Evolutionary conservation across 2,797 vertebrate genomes (phyloP).

Genomic region (Sebastiscus tertius): DNA sequence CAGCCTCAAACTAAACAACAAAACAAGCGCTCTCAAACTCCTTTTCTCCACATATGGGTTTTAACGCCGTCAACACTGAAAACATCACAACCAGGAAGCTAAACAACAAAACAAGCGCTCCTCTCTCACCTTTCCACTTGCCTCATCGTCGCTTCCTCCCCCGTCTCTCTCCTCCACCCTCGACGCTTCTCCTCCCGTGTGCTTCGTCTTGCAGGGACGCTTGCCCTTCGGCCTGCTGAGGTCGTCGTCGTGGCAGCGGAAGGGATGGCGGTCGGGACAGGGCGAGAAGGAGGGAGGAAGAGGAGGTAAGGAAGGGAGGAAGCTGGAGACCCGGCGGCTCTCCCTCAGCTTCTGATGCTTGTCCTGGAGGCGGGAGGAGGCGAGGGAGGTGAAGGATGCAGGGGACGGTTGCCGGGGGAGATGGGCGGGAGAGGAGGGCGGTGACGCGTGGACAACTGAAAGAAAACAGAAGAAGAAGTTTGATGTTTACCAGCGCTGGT

Average conservation of each 20-base stretch:
- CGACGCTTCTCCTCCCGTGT: constrained; percentile 76
- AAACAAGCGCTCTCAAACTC: no score
- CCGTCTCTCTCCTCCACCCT: constrained; percentile 68
- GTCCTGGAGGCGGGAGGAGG: constrained; percentile 77
- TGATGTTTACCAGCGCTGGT: neutral
- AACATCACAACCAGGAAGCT: neutral
- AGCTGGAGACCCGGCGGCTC: constrained; percentile 82
- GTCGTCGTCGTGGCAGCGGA: constrained; percentile 72
- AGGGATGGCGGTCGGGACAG: neutral
- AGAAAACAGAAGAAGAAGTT: neutral
- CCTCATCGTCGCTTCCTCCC: constrained; percentile 64
- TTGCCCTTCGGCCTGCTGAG: constrained; percentile 92
- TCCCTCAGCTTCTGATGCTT: constrained; percentile 88
- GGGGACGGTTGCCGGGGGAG: constrained; percentile 1
- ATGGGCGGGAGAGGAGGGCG: constrained; percentile 75
- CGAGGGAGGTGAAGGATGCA: constrained; percentile 31
- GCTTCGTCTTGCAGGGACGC: constrained; percentile 93
- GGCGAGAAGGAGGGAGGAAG: constrained; percentile 27
- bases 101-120: neutral
- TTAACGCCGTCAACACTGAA: neutral
- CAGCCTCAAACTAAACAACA: no score
- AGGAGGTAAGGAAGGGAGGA: constrained; percentile 51
- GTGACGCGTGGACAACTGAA: constrained; percentile 78
- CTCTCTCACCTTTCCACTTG: constrained; percentile 22
- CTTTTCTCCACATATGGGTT: no score